These are phyloP conservation scores for Peribatodes rhomboidaria DNA, from an alignment of 2,888 invertebrate genomes.

Conservation along the genomic window DNA sequence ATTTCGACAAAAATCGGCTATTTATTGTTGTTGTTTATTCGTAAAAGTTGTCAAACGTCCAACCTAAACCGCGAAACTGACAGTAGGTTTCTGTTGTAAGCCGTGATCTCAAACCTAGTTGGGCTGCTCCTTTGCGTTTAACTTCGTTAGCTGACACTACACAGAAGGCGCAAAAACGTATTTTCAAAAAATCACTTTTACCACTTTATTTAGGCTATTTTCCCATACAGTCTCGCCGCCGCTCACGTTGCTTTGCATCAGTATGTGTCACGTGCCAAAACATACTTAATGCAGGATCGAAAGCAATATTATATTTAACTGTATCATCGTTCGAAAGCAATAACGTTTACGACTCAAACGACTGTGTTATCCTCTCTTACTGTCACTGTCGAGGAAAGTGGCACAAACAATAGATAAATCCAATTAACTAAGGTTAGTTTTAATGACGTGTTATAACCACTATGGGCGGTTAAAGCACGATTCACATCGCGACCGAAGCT, in stretches of 20 bases:
- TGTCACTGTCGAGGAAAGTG: background rate
- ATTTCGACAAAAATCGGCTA: too few species aligned
- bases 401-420: background rate
- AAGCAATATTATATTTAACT: slow-evolving; percentile 14
- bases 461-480: background rate
- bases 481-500: background rate
- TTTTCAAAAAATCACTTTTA: too few species aligned
- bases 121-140: too few species aligned
- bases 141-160: too few species aligned
- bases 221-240: background rate
- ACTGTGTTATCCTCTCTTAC: background rate
- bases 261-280: slow-evolving; percentile 19
- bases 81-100: too few species aligned
- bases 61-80: too few species aligned
- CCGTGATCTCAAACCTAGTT: too few species aligned
- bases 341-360: background rate
- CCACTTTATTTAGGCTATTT: background rate
- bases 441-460: background rate
- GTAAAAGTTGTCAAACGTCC: too few species aligned
- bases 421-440: background rate
- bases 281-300: slow-evolving; percentile 14
- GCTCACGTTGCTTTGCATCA: background rate
- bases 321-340: slow-evolving; percentile 3
- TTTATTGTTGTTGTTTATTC: too few species aligned
- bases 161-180: too few species aligned